Percentiles rank a stretch among this genome's conserved stretches.
phyloP scores from a whole-genome alignment of 2,113 vertebrate genomes.

The Carassius gibelio region DNA sequence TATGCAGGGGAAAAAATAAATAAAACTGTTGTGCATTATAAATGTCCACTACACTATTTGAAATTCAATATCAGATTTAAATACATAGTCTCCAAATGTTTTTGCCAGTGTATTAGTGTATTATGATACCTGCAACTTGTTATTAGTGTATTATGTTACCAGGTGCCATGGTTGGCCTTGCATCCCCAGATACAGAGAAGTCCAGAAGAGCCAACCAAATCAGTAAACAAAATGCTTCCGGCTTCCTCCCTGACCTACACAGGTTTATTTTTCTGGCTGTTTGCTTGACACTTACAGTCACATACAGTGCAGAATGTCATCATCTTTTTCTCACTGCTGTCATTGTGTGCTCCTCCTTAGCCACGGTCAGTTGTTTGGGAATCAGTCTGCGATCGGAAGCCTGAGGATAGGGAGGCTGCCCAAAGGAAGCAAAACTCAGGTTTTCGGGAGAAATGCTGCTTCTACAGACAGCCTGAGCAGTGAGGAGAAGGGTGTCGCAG shows the following conservation, averaged over 20 bases:
- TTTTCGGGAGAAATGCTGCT: not conserved
- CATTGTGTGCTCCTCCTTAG: conserved; percentile 11
- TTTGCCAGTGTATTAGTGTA: not conserved
- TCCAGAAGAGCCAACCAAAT: conserved; percentile 18
- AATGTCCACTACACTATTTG: not conserved
- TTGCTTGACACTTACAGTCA: not conserved
- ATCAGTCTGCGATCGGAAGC: not conserved
- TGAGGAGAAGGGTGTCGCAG: conserved; percentile 28
- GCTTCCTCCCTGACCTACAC: conserved; percentile 39
- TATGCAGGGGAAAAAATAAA: not conserved
- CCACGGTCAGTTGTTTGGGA: not conserved
- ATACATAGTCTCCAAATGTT: not conserved
- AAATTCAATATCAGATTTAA: conserved; percentile 12
- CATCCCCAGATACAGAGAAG: conserved; percentile 15
- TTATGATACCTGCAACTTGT: not conserved
- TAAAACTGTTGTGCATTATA: not conserved
- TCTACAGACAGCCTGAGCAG: conserved; percentile 20
- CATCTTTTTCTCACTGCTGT: not conserved
- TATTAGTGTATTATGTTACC: not conserved
- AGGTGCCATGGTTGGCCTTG: conserved; percentile 9
- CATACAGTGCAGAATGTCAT: not conserved
- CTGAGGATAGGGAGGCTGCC: conserved; percentile 16
- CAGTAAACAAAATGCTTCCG: conserved; percentile 14
- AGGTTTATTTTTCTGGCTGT: not conserved
- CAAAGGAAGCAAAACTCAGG: not conserved